These are phyloP conservation scores for Adelges cooleyi DNA, from an alignment of 1,140 invertebrate species.

Conservation along the genomic window DNA sequence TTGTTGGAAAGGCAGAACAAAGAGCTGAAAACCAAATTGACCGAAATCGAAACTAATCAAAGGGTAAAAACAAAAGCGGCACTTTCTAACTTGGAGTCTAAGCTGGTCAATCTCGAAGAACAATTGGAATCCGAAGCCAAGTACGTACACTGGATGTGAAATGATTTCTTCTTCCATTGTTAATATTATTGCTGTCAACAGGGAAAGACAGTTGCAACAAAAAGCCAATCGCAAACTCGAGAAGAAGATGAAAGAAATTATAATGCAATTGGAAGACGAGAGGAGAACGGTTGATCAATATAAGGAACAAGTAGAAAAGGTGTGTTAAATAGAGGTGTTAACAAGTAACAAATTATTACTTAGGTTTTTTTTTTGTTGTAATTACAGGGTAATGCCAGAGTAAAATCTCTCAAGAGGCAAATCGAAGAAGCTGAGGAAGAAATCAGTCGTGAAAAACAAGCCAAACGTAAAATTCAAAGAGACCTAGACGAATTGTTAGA, in stretches of 20 bases:
- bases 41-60: constrained; percentile 83
- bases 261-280: constrained; percentile 87
- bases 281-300: constrained; percentile 87
- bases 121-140: constrained; percentile 86
- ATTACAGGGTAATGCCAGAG: constrained; percentile 59
- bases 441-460: constrained; percentile 80
- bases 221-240: constrained; percentile 85
- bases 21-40: constrained; percentile 77
- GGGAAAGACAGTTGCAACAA: constrained; percentile 72
- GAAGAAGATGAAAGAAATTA: constrained; percentile 86
- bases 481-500: constrained; percentile 89
- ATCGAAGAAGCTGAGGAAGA: constrained; percentile 94
- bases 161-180: constrained; percentile 6
- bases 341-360: background rate
- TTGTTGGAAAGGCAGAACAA: constrained; percentile 88
- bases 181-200: constrained; percentile 35
- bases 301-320: constrained; percentile 90
- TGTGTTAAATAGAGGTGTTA: constrained; percentile 33
- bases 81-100: constrained; percentile 86
- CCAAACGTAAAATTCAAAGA: constrained; percentile 83
- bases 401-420: constrained; percentile 84
- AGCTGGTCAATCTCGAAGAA: constrained; percentile 88
- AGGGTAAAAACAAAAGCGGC: constrained; percentile 87
- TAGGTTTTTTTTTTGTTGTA: constrained; percentile 12
- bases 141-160: too few species aligned